Conservation (phyloP, 2,797 vertebrate species). For the Malurus splendens region DNA sequence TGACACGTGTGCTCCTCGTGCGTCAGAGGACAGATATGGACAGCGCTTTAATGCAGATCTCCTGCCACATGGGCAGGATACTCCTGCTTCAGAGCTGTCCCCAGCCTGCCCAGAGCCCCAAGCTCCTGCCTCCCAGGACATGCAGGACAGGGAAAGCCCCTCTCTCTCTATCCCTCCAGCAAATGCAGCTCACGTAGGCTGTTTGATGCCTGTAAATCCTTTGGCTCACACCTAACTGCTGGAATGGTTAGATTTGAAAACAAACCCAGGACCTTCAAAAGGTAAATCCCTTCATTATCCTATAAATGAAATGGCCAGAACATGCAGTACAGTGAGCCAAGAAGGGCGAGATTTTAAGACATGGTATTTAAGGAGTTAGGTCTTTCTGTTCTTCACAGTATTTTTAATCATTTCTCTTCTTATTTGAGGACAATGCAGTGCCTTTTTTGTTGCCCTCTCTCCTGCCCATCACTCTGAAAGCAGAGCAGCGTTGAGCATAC, state of each 20-base stretch:
- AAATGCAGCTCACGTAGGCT: neutral
- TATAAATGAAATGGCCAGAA: constrained; percentile 16
- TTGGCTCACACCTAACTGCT: constrained; percentile 7
- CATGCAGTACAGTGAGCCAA: neutral
- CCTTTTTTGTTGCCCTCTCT: neutral
- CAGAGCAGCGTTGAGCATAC: fast-evolving
- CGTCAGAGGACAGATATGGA: neutral
- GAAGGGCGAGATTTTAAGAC: neutral
- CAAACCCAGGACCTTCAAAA: constrained; percentile 32
- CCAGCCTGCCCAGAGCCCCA: neutral
- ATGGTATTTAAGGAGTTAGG: neutral
- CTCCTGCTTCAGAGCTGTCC: neutral
- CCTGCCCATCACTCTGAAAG: neutral
- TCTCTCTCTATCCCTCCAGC: neutral
- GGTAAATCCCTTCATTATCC: constrained; percentile 45
- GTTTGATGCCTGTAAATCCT: constrained; percentile 17
- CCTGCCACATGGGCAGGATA: neutral
- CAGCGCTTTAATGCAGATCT: neutral
- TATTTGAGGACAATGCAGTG: neutral
- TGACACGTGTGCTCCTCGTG: neutral
- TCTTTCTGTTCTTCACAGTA: neutral
- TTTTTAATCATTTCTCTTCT: neutral
- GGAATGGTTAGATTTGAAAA: constrained; percentile 7
- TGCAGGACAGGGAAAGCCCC: neutral
- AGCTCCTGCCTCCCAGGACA: neutral